A percentile compares a stretch with the other conserved stretches of the same genome.
phyloP scores from a whole-genome alignment of 2,113 vertebrate species.

The Choloepus hoffmanni region DNA sequence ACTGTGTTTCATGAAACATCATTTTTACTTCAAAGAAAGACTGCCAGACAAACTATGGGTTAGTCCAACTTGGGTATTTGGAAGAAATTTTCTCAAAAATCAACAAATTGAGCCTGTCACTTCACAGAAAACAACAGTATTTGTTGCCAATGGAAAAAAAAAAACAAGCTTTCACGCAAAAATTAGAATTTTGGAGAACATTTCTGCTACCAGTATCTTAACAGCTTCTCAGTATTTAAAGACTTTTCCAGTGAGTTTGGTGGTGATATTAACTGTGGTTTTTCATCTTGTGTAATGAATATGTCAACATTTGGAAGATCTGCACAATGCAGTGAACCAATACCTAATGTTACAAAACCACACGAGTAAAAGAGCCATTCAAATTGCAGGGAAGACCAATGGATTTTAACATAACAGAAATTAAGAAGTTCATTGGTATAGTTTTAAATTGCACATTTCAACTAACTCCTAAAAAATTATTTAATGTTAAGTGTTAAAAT shows the following conservation, averaged over 20 bases:
- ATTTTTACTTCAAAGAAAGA: background rate
- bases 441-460: background rate
- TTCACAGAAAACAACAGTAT: background rate
- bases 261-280: background rate
- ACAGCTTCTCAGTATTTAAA: background rate
- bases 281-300: background rate
- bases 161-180: background rate
- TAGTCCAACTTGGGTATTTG: background rate
- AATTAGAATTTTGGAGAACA: background rate
- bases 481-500: background rate
- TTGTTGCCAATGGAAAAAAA: background rate
- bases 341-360: background rate
- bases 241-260: background rate
- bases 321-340: background rate
- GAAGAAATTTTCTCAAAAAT: background rate
- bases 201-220: background rate
- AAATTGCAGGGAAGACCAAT: background rate
- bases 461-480: background rate
- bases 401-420: background rate
- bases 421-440: background rate
- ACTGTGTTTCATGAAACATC: background rate
- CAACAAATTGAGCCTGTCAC: background rate
- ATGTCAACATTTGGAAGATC: background rate
- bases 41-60: too few species aligned
- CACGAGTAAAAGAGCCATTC: background rate